phyloP scores from a whole-genome alignment of 2,888 invertebrate genomes.

The Brenthis daphne region DNA sequence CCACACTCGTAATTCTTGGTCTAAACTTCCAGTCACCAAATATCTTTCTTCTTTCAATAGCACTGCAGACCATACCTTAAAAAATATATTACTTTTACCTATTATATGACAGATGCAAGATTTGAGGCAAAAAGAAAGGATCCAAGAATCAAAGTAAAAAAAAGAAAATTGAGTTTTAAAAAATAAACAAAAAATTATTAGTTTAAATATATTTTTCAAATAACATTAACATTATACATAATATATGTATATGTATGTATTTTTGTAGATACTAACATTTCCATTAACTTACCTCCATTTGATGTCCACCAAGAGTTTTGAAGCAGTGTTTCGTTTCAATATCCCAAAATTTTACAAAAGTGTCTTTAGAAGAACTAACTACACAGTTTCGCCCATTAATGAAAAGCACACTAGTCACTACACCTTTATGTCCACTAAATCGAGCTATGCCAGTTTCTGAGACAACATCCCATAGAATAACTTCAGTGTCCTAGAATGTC shows the following conservation, averaged over 20 bases:
- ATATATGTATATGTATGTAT: background rate
- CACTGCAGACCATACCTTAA: conserved; percentile 92
- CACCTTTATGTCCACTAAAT: conserved; percentile 95
- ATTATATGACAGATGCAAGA: background rate
- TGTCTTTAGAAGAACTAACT: conserved; percentile 94
- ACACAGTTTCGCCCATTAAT: conserved; percentile 86
- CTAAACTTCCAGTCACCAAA: conserved; percentile 93
- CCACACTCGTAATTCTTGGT: conserved; percentile 93
- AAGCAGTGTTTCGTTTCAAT: conserved; percentile 97
- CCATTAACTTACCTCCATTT: conserved; percentile 85
- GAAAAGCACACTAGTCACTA: conserved; percentile 91
- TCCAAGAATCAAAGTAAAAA: background rate
- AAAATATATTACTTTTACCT: background rate
- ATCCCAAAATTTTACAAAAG: conserved; percentile 98
- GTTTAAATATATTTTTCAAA: no score
- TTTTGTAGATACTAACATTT: conserved; percentile 6
- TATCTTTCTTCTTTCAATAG: conserved; percentile 90
- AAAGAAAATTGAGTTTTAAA: background rate
- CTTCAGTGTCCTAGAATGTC: conserved; percentile 90
- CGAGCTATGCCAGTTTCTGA: conserved; percentile 94
- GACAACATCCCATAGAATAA: conserved; percentile 97
- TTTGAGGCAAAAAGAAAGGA: background rate
- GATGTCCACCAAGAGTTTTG: conserved; percentile 94
- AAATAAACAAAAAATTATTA: background rate
- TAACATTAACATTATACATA: no score